These are phyloP conservation scores for Epirrita christyi DNA, from an alignment of 2,888 invertebrate genomes.

Conservation along the genomic window DNA sequence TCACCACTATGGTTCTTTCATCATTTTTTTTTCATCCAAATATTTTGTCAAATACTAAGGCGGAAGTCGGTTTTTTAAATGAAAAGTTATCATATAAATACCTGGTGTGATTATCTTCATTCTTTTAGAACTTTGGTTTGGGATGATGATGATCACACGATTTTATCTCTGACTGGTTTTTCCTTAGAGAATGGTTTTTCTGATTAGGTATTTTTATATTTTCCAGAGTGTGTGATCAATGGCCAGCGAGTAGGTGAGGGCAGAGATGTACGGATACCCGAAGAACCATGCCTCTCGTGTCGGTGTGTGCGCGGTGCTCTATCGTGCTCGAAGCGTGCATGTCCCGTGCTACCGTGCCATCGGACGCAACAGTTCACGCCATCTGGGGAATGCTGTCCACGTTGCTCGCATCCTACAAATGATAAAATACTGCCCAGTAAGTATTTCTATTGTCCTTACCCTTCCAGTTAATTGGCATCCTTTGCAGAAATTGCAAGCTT, in stretches of 20 bases:
- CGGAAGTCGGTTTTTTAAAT: too few relatives aligned
- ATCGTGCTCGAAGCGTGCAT: conserved; percentile 93
- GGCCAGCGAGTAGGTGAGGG: conserved; percentile 93
- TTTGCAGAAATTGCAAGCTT: not conserved
- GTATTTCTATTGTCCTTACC: conserved; percentile 34
- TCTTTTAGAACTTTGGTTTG: too few relatives aligned
- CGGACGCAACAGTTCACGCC: conserved; percentile 87
- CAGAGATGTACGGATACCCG: conserved; percentile 91
- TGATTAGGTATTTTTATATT: conserved; percentile 8
- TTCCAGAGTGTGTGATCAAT: conserved; percentile 92
- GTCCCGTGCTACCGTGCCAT: conserved; percentile 95
- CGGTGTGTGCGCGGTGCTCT: conserved; percentile 89
- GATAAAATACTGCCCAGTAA: conserved; percentile 78
- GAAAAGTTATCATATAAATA: too few relatives aligned
- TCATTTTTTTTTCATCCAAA: too few relatives aligned
- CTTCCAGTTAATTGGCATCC: too few relatives aligned
- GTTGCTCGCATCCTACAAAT: conserved; percentile 77
- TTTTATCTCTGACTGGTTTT: too few relatives aligned
- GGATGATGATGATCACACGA: too few relatives aligned
- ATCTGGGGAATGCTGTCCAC: conserved; percentile 92
- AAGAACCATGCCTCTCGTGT: conserved; percentile 95
- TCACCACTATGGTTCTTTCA: too few relatives aligned
- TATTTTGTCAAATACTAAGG: too few relatives aligned
- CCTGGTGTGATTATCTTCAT: too few relatives aligned
- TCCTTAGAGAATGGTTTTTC: conserved; percentile 1